Conservation (phyloP, 1,140 invertebrate genomes). For the Neotoxoptera formosana region DNA sequence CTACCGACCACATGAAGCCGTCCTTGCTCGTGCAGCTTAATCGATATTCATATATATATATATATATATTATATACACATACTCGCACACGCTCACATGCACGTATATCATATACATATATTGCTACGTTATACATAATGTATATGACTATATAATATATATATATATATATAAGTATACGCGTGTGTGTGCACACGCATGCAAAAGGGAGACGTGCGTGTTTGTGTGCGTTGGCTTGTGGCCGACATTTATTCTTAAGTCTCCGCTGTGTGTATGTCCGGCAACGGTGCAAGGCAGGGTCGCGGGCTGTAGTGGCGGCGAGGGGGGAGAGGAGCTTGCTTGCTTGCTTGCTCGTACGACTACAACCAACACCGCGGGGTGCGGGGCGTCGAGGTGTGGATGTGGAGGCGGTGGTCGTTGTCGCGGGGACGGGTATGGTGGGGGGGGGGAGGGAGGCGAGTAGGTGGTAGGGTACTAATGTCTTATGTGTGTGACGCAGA, state of each 20-base stretch:
- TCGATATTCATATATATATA: conserved; percentile 39
- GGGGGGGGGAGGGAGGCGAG: background rate
- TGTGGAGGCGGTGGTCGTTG: too few species aligned
- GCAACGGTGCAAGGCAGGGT: background rate
- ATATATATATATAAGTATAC: background rate
- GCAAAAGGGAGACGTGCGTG: conserved; percentile 35
- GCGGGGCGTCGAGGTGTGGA: background rate
- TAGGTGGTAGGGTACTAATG: conserved; percentile 45
- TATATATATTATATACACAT: background rate
- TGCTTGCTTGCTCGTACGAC: background rate
- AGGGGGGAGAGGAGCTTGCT: background rate
- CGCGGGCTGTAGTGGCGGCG: background rate
- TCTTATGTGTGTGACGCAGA: conserved; percentile 57
- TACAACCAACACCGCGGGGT: background rate
- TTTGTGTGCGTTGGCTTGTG: conserved; percentile 50
- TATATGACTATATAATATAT: background rate
- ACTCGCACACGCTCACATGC: background rate
- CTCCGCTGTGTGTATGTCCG: conserved; percentile 1
- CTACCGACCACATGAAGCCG: conserved; percentile 40
- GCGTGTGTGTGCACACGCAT: background rate
- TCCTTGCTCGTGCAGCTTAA: background rate
- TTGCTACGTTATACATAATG: background rate
- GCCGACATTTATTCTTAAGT: conserved; percentile 56
- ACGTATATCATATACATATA: background rate
- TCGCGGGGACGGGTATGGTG: too few species aligned